Evolutionary conservation across 1,140 invertebrate genomes (phyloP).

Genomic region (Lasioglossum albipes): DNA sequence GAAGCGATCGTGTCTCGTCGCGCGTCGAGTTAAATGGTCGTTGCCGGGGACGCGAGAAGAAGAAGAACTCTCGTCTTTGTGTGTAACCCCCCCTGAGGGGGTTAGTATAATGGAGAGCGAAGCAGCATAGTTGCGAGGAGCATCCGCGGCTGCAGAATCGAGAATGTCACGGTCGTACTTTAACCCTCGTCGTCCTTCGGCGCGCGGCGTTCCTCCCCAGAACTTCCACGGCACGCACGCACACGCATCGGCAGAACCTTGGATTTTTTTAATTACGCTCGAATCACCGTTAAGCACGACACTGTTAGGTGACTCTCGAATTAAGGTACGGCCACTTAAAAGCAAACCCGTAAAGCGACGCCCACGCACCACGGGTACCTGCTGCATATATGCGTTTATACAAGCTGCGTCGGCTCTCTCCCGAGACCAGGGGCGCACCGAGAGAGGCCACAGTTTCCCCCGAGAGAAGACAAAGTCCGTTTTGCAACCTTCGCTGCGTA

Average conservation of each 20-base stretch:
- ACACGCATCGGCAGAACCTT: slow-evolving; percentile 32
- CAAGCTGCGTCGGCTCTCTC: too few relatives aligned
- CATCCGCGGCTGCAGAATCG: slow-evolving; percentile 50
- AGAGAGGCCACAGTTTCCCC: not conserved
- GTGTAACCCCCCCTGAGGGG: slow-evolving; percentile 1
- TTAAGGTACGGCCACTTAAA: slow-evolving; percentile 65
- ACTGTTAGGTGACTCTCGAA: slow-evolving; percentile 54
- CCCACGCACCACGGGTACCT: slow-evolving; percentile 62
- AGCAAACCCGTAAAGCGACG: slow-evolving; percentile 68
- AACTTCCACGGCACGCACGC: too few relatives aligned
- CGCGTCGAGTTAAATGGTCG: not conserved
- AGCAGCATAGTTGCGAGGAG: slow-evolving; percentile 47
- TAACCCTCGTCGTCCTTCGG: slow-evolving; percentile 60
- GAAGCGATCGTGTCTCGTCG: not conserved
- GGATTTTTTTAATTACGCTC: slow-evolving; percentile 68
- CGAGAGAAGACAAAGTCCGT: too few relatives aligned
- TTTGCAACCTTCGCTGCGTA: not conserved
- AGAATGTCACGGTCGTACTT: slow-evolving; percentile 65
- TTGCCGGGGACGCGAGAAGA: not conserved
- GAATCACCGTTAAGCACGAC: slow-evolving; percentile 64
- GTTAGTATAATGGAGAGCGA: slow-evolving; percentile 4
- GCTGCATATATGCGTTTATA: slow-evolving; percentile 36
- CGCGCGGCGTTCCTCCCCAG: slow-evolving; percentile 36
- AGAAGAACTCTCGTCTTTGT: not conserved
- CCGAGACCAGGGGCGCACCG: slow-evolving; percentile 47